Evolutionary conservation across 2,888 invertebrate species (phyloP).

Genomic region (Antitype chi): DNA sequence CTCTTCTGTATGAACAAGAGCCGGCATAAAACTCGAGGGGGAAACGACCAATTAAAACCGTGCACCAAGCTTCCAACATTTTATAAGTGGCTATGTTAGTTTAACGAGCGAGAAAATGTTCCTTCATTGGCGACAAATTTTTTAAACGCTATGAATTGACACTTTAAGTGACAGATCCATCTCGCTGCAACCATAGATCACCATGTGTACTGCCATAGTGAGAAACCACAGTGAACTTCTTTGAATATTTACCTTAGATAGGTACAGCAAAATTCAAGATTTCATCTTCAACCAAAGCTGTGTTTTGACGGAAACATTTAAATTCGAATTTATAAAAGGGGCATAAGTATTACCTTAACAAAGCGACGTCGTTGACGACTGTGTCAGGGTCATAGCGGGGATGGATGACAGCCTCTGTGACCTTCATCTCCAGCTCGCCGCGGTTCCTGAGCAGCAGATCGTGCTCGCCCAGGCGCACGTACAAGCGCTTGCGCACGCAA

Average conservation of each 20-base stretch:
- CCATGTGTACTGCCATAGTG: too few relatives aligned
- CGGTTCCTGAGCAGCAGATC: slow-evolving; percentile 94
- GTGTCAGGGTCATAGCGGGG: slow-evolving; percentile 96
- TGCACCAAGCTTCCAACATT: not conserved
- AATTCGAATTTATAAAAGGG: not conserved
- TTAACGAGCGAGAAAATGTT: not conserved
- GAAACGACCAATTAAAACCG: not conserved
- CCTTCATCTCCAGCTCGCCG: slow-evolving; percentile 94
- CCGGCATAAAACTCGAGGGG: too few relatives aligned
- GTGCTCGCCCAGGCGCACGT: slow-evolving; percentile 96
- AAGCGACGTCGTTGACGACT: slow-evolving; percentile 97
- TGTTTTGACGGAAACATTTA: too few relatives aligned
- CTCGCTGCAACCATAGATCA: too few relatives aligned
- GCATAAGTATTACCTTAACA: slow-evolving; percentile 91
- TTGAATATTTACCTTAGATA: too few relatives aligned
- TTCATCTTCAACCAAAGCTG: too few relatives aligned
- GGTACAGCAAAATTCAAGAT: too few relatives aligned
- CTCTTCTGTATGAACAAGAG: not conserved
- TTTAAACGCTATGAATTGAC: too few relatives aligned
- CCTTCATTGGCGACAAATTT: too few relatives aligned
- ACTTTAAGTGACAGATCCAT: too few relatives aligned
- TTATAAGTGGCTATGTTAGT: not conserved
- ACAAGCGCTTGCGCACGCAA: slow-evolving; percentile 94
- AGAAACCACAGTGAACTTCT: too few relatives aligned
- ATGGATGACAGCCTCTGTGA: slow-evolving; percentile 94